These are phyloP conservation scores for Solenopsis fugax DNA, from an alignment of 1,140 invertebrate genomes.

Conservation along the genomic window DNA sequence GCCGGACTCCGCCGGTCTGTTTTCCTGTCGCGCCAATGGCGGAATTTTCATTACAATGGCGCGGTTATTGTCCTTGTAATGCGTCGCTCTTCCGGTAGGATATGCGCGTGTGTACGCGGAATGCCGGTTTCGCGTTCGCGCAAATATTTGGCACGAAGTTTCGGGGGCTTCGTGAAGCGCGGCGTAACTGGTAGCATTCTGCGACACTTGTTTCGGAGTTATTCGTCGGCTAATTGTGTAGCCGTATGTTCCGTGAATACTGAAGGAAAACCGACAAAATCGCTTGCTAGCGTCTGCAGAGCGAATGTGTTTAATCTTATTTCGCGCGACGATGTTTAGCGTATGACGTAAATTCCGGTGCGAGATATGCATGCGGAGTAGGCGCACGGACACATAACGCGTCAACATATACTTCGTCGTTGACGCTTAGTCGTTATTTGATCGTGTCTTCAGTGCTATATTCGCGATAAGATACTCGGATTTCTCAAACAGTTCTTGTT, in stretches of 20 bases:
- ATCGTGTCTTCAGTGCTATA: neutral
- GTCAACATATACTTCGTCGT: neutral
- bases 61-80: slow-evolving; percentile 28
- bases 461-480: slow-evolving; percentile 47
- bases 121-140: slow-evolving; percentile 45
- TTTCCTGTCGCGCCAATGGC: slow-evolving; percentile 43
- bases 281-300: neutral
- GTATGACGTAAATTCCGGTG: slow-evolving; percentile 48
- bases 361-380: neutral
- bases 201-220: slow-evolving; percentile 38
- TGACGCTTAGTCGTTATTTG: slow-evolving; percentile 52
- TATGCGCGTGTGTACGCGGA: neutral
- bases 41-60: slow-evolving; percentile 57
- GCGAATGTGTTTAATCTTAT: slow-evolving; percentile 33
- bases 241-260: slow-evolving; percentile 19
- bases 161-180: slow-evolving; percentile 56
- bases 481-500: slow-evolving; percentile 29
- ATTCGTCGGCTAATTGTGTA: neutral
- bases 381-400: too few relatives aligned
- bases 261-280: slow-evolving; percentile 9
- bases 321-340: slow-evolving; percentile 1
- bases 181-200: slow-evolving; percentile 34
- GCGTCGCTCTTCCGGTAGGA: slow-evolving; percentile 21
- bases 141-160: slow-evolving; percentile 59
- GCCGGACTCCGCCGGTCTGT: slow-evolving; percentile 7